Evolutionary conservation across 2,113 vertebrate species (phyloP).

Genomic region (Cyanistes caeruleus): DNA sequence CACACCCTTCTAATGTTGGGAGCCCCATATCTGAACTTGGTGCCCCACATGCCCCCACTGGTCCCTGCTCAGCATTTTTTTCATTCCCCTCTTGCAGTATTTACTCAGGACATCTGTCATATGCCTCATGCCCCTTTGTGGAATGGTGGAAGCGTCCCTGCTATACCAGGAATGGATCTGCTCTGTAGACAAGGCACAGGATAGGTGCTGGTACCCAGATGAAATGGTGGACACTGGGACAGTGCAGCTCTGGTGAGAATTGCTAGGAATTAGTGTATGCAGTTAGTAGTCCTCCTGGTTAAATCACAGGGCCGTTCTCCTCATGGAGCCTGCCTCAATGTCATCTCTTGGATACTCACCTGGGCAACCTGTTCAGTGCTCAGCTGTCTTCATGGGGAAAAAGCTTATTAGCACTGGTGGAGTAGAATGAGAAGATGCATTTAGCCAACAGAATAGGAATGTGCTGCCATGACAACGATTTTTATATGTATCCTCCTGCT

Average conservation of each 20-base stretch:
- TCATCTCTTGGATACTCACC: neutral
- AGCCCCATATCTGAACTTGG: neutral
- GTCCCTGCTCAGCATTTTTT: neutral
- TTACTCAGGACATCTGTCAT: no score
- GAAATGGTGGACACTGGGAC: fast-evolving
- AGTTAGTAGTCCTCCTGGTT: neutral
- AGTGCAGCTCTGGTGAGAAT: neutral
- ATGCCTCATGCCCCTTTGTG: neutral
- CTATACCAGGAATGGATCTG: no score
- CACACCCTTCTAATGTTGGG: neutral
- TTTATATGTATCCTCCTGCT: neutral
- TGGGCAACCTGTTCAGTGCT: neutral
- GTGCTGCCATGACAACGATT: neutral
- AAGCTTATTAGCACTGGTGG: neutral
- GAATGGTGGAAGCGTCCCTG: fast-evolving
- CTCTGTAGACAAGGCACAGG: neutral
- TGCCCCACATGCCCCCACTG: neutral
- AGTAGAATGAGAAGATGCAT: neutral
- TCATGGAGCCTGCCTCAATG: neutral
- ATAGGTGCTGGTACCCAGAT: neutral
- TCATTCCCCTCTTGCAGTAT: fast-evolving
- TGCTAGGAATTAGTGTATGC: neutral
- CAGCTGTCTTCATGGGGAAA: neutral
- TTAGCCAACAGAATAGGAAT: neutral
- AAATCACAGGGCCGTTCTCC: neutral